These are phyloP conservation scores for Rotaria magnacalcarata DNA, from an alignment of 2,888 invertebrate species.

Conservation along the genomic window DNA sequence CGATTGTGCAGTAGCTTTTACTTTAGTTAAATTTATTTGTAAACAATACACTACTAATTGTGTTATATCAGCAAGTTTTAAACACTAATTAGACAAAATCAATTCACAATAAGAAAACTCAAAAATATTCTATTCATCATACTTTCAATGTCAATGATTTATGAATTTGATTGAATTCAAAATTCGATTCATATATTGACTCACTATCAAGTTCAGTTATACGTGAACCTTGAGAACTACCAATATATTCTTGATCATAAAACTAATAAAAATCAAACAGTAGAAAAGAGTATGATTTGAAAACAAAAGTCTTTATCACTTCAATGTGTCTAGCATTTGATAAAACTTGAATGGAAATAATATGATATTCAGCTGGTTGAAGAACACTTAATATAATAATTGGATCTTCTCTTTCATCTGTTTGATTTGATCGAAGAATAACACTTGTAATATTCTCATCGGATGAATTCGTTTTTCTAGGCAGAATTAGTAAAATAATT, in stretches of 20 bases:
- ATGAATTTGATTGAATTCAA: not conserved
- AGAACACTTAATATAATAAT: not conserved
- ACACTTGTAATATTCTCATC: not conserved
- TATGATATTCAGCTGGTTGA: not conserved
- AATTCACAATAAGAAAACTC: too few relatives aligned
- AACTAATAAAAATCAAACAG: not conserved
- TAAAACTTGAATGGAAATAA: not conserved
- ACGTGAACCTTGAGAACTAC: conserved; percentile 15
- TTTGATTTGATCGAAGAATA: not conserved
- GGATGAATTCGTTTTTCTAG: not conserved
- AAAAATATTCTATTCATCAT: too few relatives aligned
- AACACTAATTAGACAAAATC: not conserved
- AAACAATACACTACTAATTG: not conserved
- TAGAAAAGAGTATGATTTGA: not conserved
- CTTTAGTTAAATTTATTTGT: not conserved
- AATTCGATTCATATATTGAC: not conserved
- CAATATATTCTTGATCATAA: not conserved
- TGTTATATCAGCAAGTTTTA: not conserved
- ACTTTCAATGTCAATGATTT: not conserved
- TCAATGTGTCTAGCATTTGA: not conserved
- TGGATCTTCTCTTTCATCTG: not conserved
- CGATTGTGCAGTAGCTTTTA: not conserved
- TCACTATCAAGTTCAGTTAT: not conserved
- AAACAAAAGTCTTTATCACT: not conserved
- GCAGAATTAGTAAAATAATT: not conserved